phyloP scores from a whole-genome alignment of 2,797 vertebrate species.

The Phylloscopus collybita region DNA sequence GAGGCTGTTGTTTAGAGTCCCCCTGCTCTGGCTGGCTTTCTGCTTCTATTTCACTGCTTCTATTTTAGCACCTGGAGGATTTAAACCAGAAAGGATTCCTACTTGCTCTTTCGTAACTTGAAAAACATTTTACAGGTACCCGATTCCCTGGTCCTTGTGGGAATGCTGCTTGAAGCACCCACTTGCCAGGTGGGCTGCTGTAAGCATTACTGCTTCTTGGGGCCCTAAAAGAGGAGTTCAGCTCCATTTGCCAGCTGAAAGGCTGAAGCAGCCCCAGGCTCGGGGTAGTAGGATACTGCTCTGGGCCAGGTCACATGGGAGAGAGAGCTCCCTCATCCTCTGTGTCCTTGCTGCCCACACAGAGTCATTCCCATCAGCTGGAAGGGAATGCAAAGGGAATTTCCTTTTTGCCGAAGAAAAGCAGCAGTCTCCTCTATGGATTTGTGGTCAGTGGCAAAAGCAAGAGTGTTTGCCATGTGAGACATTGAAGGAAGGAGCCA shows the following conservation, averaged over 20 bases:
- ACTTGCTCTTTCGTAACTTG: neutral
- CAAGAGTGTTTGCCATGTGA: neutral
- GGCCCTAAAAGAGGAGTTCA: neutral
- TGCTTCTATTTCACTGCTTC: neutral
- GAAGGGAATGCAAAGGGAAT: neutral
- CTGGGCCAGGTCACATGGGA: neutral
- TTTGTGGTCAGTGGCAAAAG: neutral
- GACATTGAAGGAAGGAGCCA: neutral
- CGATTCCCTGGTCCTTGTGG: neutral
- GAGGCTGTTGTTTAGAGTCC: neutral
- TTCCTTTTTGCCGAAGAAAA: neutral
- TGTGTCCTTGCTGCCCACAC: accelerated
- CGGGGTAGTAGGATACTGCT: neutral
- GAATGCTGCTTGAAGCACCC: neutral
- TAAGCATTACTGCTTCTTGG: neutral
- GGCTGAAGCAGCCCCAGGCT: neutral
- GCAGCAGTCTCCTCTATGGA: accelerated
- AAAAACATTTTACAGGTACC: neutral
- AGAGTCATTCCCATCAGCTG: neutral
- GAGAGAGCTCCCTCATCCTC: neutral
- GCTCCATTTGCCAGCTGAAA: neutral
- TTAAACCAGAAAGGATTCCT: neutral
- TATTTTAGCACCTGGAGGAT: neutral
- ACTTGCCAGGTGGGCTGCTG: neutral
- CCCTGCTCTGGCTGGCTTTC: neutral